Evolutionary conservation across 2,113 vertebrate species (phyloP), one percentile per base, ranked within the genome.

Genomic region (Atractosteus spatula): DNA sequence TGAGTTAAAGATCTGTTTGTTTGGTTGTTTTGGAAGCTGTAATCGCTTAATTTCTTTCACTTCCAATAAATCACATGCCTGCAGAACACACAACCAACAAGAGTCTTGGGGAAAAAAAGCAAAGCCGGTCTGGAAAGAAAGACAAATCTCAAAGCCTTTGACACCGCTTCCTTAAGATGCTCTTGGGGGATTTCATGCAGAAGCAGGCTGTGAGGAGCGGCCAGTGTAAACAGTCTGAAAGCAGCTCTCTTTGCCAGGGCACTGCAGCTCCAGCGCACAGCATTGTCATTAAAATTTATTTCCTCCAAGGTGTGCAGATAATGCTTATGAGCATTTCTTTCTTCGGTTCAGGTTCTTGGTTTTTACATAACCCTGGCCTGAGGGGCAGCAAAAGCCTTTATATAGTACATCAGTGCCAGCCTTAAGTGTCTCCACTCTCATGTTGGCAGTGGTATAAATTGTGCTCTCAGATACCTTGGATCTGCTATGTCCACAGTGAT

Each of bases 321-420:
- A 51, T 51, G 47, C 10, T 51, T 51, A 51, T 51, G 47, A 51
- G 47, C 47, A 51, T 5, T 51, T 7, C 47, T 2, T 51, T 10
- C 47, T 51, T 51, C 47, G 10, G 47, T 51, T 51, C 47, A 51
- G 47, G 47, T 51, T 51, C 47, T 51, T 51, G 10, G 47, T 51
- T 51, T 51, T 51, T 51, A 51, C 47, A 51, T 51, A 51, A 51
- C 47, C 47, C 57, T 59, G 57, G 57, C 57, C 4, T 59, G 57
- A 59, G 57, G 57, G 3, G 57, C 70, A 17, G 41, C 10, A 8
- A 64, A 71, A 71, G 57, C 57, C 57, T 59, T 59, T 5, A 7
- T 59, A 59, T 59, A 59, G 57, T 59, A n/a, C 57, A 13, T 5
- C 14, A 16, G 5, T 59, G 57, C 57, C 14, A 51, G 66, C 66